Conservation (phyloP, 2,113 vertebrate genomes). For the Pomatostomus ruficeps region DNA sequence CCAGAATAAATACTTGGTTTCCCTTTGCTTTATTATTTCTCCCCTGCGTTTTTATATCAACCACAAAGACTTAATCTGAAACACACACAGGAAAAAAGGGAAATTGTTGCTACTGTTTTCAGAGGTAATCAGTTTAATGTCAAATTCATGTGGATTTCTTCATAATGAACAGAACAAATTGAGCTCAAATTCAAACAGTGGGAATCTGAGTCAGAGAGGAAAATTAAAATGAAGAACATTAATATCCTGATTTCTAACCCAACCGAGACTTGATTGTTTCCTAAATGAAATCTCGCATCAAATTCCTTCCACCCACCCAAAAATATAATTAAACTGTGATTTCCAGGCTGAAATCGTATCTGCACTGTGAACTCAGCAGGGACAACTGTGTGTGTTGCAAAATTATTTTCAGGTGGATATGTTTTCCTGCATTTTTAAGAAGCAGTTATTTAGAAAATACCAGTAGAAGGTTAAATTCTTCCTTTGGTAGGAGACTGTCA, state of each 20-base stretch:
- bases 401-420: not conserved
- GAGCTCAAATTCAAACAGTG: slow-evolving; percentile 57
- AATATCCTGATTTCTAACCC: slow-evolving; percentile 49
- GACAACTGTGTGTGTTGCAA: not conserved
- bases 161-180: slow-evolving; percentile 62
- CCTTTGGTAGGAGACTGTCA: not conserved
- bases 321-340: slow-evolving; percentile 51
- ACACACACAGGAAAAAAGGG: slow-evolving; percentile 28
- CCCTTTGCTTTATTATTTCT: slow-evolving; percentile 34
- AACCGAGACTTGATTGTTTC: slow-evolving; percentile 36
- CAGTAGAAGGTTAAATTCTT: not conserved
- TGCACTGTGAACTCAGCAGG: not conserved
- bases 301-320: slow-evolving; percentile 30
- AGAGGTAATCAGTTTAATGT: slow-evolving; percentile 62
- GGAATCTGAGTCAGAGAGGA: slow-evolving; percentile 42
- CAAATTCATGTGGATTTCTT: slow-evolving; percentile 60
- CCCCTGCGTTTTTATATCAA: slow-evolving; percentile 33
- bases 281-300: slow-evolving; percentile 52
- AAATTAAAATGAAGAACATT: slow-evolving; percentile 59
- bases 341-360: slow-evolving; percentile 5
- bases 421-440: not conserved
- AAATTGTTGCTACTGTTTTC: slow-evolving; percentile 44
- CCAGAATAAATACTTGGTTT: slow-evolving; percentile 26
- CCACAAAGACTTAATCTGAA: slow-evolving; percentile 59
- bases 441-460: not conserved